phyloP scores from a whole-genome alignment of 2,888 invertebrate genomes.

The Galerucella calmariensis region DNA sequence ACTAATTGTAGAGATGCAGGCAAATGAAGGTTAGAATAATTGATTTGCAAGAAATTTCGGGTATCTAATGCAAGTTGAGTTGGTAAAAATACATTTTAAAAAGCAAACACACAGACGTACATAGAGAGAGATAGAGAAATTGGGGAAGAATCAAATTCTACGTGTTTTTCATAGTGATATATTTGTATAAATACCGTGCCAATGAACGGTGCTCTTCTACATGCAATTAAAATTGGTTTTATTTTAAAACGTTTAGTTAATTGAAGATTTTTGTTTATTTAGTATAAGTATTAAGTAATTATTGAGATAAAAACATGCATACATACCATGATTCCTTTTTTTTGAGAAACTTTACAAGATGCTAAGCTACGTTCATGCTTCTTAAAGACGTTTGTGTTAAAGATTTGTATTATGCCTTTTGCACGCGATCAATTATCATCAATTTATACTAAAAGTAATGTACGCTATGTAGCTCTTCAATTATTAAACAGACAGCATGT shows the following conservation, averaged over 20 bases:
- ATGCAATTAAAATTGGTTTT: conserved; percentile 32
- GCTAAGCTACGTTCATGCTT: conserved; percentile 40
- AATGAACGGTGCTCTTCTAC: conserved; percentile 53
- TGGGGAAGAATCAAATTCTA: conserved; percentile 57
- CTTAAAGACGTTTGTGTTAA: conserved; percentile 33
- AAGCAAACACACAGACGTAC: conserved; percentile 64
- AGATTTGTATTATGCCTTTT: conserved; percentile 13
- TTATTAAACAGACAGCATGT: too few species aligned
- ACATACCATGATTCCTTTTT: conserved; percentile 42
- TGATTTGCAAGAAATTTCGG: neutral
- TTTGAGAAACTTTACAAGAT: conserved; percentile 28
- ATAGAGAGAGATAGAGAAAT: conserved; percentile 64
- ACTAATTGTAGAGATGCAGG: neutral
- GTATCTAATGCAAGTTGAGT: conserved; percentile 3
- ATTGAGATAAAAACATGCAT: conserved; percentile 38
- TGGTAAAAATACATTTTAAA: conserved; percentile 31
- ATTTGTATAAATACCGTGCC: conserved; percentile 55
- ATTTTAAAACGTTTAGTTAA: conserved; percentile 1
- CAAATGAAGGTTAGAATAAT: neutral
- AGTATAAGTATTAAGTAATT: conserved; percentile 10
- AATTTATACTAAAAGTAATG: too few species aligned
- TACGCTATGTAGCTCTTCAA: too few species aligned
- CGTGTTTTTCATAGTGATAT: conserved; percentile 49
- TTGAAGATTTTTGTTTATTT: conserved; percentile 28
- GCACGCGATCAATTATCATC: too few species aligned